phyloP scores from a whole-genome alignment of 2,888 invertebrate genomes.

The Chrysomela aeneicollis region DNA sequence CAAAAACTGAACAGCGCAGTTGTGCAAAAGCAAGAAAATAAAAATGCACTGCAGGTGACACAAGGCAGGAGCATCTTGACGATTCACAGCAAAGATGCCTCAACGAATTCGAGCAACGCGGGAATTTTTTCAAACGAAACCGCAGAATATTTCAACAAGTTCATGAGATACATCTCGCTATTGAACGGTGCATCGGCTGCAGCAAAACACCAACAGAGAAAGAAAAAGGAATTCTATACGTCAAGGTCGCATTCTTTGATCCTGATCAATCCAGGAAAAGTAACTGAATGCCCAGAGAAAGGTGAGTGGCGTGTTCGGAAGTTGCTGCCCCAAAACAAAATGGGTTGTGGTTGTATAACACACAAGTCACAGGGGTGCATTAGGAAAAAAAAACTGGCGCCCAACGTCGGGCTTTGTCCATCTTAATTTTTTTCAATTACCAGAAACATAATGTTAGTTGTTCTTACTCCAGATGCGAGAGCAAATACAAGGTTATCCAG shows the following conservation, averaged over 20 bases:
- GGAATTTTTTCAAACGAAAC: not conserved
- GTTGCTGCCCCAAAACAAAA: no score
- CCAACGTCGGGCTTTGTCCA: no score
- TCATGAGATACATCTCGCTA: constrained; percentile 7
- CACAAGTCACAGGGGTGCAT: no score
- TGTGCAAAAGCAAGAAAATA: not conserved
- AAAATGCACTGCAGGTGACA: not conserved
- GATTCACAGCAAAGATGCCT: not conserved
- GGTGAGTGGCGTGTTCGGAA: no score
- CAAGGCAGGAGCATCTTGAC: not conserved
- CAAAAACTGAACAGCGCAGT: no score
- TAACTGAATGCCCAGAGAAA: not conserved
- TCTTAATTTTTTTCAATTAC: no score
- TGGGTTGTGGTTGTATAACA: no score
- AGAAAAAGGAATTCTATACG: constrained; percentile 36
- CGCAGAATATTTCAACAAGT: constrained; percentile 10
- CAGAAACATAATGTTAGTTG: not conserved
- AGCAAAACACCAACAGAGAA: constrained; percentile 17
- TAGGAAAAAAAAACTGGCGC: no score
- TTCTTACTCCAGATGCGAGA: not conserved
- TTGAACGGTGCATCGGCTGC: not conserved
- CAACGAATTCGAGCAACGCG: not conserved
- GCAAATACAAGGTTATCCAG: not conserved
- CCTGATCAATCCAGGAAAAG: constrained; percentile 14
- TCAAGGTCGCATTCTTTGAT: constrained; percentile 33